phyloP scores from a whole-genome alignment of 2,888 invertebrate species.

The Dolomedes plantarius region DNA sequence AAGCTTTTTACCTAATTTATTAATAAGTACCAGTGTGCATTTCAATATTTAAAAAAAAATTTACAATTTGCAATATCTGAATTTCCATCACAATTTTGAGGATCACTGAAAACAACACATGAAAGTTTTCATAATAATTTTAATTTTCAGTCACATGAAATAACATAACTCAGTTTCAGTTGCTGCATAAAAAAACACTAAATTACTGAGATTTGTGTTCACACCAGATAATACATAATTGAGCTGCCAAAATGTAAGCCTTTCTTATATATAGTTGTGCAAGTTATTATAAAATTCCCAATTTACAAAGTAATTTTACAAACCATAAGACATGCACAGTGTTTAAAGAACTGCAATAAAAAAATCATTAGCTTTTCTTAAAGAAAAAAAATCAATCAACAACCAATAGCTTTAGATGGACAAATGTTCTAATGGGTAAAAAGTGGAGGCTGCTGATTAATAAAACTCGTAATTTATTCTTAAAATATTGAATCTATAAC shows the following conservation, averaged over 20 bases:
- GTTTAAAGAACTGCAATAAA: neutral
- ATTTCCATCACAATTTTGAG: too few species aligned
- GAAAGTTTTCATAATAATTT: slow-evolving; percentile 12
- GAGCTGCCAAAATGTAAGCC: slow-evolving; percentile 41
- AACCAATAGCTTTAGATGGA: slow-evolving; percentile 13
- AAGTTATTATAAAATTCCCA: slow-evolving; percentile 14
- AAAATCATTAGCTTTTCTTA: neutral
- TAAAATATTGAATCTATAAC: too few species aligned
- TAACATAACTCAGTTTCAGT: slow-evolving; percentile 16
- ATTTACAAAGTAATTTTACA: slow-evolving; percentile 11
- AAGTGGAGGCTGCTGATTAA: slow-evolving; percentile 8
- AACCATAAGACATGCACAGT: neutral
- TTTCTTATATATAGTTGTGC: slow-evolving; percentile 21
- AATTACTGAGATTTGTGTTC: slow-evolving; percentile 14
- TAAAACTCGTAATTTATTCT: neutral
- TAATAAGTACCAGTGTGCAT: too few species aligned
- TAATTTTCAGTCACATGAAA: slow-evolving; percentile 18
- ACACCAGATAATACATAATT: slow-evolving; percentile 32
- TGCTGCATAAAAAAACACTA: slow-evolving; percentile 18
- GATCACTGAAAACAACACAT: neutral
- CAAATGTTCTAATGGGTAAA: neutral
- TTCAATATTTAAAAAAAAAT: too few species aligned
- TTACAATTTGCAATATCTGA: too few species aligned
- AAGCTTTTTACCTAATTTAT: too few species aligned
- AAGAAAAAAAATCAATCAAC: neutral